A percentile compares a stretch with the other conserved stretches of the same genome.
Conservation (phyloP, 2,888 invertebrate species). For the Notodonta ziczac region DNA sequence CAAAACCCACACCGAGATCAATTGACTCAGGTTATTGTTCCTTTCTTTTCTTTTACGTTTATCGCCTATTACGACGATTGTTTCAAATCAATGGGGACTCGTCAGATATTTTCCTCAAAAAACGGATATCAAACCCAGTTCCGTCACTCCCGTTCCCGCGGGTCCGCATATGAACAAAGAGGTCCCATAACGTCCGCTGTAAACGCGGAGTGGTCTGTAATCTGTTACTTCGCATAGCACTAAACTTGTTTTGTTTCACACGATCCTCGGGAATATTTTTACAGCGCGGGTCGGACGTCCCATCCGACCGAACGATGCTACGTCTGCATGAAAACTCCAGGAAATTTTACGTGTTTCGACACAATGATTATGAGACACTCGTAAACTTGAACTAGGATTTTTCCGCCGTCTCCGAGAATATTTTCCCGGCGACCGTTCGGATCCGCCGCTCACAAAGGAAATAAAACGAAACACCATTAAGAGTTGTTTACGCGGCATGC, state of each 20-base stretch:
- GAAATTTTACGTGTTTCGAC: slow-evolving; percentile 74
- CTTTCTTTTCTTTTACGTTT: no score
- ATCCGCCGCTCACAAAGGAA: slow-evolving; percentile 45
- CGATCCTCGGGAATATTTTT: slow-evolving; percentile 67
- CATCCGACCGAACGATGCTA: slow-evolving; percentile 65
- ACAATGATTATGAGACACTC: slow-evolving; percentile 71
- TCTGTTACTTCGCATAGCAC: slow-evolving; percentile 67
- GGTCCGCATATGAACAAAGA: slow-evolving; percentile 44
- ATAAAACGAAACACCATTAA: slow-evolving; percentile 57
- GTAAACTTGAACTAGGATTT: slow-evolving; percentile 68
- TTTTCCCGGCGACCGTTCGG: slow-evolving; percentile 38
- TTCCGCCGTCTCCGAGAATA: slow-evolving; percentile 48
- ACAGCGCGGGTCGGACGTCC: slow-evolving; percentile 58
- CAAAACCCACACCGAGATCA: no score
- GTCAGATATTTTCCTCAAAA: not conserved
- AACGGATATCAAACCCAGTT: not conserved
- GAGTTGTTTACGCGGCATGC: slow-evolving; percentile 64
- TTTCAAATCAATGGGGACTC: no score
- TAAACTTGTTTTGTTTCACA: slow-evolving; percentile 57
- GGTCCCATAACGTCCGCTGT: slow-evolving; percentile 53
- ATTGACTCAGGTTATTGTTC: no score
- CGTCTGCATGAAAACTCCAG: slow-evolving; percentile 67
- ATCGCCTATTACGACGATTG: not conserved
- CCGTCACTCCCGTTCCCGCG: slow-evolving; percentile 25
- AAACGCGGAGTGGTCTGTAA: slow-evolving; percentile 64